Evolutionary conservation across 2,888 invertebrate species (phyloP).

Genomic region (Oscheius sp.): DNA sequence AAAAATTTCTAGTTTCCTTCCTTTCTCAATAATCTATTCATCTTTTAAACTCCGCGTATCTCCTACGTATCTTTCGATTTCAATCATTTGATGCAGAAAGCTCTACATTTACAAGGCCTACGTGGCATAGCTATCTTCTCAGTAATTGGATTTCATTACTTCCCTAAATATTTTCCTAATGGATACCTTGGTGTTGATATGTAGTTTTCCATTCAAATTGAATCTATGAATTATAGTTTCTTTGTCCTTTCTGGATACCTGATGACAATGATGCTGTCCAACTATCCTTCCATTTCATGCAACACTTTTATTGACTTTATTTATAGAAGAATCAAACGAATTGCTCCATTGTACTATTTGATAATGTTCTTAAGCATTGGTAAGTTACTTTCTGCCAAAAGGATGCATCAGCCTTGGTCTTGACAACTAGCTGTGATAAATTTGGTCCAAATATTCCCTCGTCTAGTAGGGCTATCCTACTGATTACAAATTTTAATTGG

Average conservation of each 20-base stretch:
- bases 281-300: not conserved
- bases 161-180: slow-evolving; percentile 5
- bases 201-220: not conserved
- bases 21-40: too few relatives aligned
- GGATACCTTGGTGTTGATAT: slow-evolving; percentile 19
- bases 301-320: not conserved
- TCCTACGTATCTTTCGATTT: too few relatives aligned
- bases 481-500: not conserved
- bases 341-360: slow-evolving; percentile 1
- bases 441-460: too few relatives aligned
- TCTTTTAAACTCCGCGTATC: too few relatives aligned
- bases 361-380: not conserved
- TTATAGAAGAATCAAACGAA: slow-evolving; percentile 1
- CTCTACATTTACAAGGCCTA: slow-evolving; percentile 12
- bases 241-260: slow-evolving; percentile 6
- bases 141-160: slow-evolving; percentile 6
- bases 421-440: too few relatives aligned
- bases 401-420: too few relatives aligned
- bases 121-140: slow-evolving; percentile 6
- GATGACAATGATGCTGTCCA: slow-evolving; percentile 12
- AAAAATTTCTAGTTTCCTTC: too few relatives aligned
- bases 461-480: not conserved
- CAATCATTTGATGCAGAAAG: not conserved
- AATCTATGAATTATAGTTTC: not conserved
- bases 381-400: too few relatives aligned